These are phyloP conservation scores for Philonicus albiceps DNA, from an alignment of 2,888 invertebrate species.

Conservation along the genomic window DNA sequence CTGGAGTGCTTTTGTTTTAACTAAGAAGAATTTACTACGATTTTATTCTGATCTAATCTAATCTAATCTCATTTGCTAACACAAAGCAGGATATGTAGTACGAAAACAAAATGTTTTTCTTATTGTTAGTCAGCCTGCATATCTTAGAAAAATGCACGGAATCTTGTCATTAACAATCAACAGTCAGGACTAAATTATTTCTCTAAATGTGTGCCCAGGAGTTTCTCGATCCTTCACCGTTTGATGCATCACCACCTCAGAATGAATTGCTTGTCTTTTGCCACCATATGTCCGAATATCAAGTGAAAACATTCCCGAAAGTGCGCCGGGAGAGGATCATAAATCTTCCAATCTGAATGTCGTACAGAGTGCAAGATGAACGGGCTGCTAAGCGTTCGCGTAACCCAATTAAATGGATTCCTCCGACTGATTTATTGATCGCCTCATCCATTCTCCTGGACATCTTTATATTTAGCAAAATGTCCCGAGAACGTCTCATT, in stretches of 20 bases:
- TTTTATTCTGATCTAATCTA: too few relatives aligned
- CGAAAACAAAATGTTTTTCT: too few relatives aligned
- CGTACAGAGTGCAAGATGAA: not conserved
- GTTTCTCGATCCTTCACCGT: not conserved
- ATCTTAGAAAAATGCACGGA: not conserved
- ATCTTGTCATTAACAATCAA: not conserved
- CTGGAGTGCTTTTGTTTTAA: too few relatives aligned
- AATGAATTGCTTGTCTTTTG: slow-evolving; percentile 14
- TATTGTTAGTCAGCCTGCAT: not conserved
- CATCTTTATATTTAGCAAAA: slow-evolving; percentile 21
- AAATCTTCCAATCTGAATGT: not conserved
- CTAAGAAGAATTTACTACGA: too few relatives aligned
- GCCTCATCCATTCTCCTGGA: not conserved
- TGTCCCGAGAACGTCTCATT: not conserved
- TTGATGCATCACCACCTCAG: not conserved
- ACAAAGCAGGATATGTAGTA: too few relatives aligned
- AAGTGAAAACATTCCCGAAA: not conserved
- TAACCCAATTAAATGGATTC: slow-evolving; percentile 39
- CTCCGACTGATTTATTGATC: slow-evolving; percentile 37
- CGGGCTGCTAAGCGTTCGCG: slow-evolving; percentile 1
- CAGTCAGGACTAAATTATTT: not conserved
- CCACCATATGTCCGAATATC: not conserved
- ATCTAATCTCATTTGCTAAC: too few relatives aligned
- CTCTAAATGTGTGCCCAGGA: not conserved
- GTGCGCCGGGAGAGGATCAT: not conserved